Evolutionary conservation across 2,888 invertebrate genomes (phyloP).

Genomic region (Elysia crispata): DNA sequence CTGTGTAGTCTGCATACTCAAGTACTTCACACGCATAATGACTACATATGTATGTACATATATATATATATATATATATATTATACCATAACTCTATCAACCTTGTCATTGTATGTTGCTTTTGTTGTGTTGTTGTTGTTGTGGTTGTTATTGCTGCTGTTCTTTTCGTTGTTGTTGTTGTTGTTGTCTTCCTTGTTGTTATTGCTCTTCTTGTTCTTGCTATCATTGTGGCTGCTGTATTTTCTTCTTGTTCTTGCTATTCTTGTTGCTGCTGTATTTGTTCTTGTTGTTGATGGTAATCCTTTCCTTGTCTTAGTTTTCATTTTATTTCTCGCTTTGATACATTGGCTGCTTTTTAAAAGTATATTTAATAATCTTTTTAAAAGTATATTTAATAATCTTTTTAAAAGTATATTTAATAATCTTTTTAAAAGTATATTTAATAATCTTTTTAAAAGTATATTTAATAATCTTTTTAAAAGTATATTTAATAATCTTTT

Average conservation of each 20-base stretch:
- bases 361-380: no score
- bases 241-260: no score
- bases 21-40: background rate
- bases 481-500: no score
- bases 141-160: background rate
- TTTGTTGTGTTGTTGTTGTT: background rate
- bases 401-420: no score
- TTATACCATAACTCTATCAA: background rate
- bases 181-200: background rate
- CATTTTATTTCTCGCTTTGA: background rate
- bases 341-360: background rate
- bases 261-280: no score
- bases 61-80: no score
- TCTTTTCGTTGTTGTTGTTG: background rate
- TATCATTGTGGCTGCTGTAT: no score
- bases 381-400: no score
- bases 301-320: background rate
- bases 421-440: no score
- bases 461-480: no score
- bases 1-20: background rate
- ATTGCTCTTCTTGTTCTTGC: background rate
- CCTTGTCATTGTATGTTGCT: background rate
- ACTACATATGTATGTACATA: no score
- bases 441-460: no score
- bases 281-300: background rate